Base-by-base conservation (phyloP, 2,113 vertebrate species). In the Larimichthys crocea region DNA sequence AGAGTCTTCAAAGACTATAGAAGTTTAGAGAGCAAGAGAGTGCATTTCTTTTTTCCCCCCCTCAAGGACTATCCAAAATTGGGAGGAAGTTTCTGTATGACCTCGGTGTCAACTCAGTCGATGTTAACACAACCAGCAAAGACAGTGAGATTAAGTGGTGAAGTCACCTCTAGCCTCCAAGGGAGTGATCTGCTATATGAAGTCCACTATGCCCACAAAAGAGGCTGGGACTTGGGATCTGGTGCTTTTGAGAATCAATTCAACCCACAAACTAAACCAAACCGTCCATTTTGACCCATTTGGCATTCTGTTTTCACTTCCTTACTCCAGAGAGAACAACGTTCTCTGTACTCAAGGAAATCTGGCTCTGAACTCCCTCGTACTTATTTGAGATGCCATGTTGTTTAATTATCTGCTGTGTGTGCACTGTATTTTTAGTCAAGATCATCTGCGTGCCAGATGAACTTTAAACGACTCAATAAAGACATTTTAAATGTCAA, bases 401-500 rank as follows among this genome's bases (percentile, higher is more conserved):
- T n/a, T 49, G 57, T 46, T 56, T 31, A 9, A 17, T 6, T 16
- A 22, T 20, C 64, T 26, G 10, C 2, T 31, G 44, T 74, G 48
- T 10, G 16, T 46, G 10, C 17, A 74, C 55, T 26, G 3, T 17
- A 50, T 52, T 31, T 61, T 65, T 16, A 26, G 55, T 5, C 1
- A 61, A 46, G 50, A 76, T 46, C 56, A 31, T 71, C n/a, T 17
- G 19, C n/a, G 22, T 56, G 71, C 63, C 26, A 50, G 20, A 17
- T 73, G 62, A 82, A 79, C 67, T 77, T 76, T 48, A 73, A 61
- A 75, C 72, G 50, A 83, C 57, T 81, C 52, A 70, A 63, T 52
- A 31, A 49, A 82, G 65, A 77, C 57, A 52, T 57, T 64, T 75
- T 19, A 88, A 88, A 84, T 71, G 83, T 80, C 80, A 86, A 59